Evolutionary conservation across 35 echinoderm and acorn worm genomes (phyloP).

Genomic region (Eucidaris tribuloides): DNA sequence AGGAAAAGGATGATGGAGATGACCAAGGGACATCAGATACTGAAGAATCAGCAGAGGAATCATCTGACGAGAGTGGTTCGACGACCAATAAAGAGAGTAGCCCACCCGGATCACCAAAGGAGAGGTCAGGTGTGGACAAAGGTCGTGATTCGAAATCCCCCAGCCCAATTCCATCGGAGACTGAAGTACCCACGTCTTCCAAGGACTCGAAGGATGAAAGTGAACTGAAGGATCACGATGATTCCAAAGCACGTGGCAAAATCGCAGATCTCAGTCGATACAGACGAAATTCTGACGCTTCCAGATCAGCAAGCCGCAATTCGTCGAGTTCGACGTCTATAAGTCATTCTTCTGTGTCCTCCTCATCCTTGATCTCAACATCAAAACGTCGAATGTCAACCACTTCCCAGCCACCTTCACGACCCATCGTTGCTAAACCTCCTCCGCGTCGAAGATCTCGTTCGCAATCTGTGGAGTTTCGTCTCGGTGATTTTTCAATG

Average conservation of each 20-base stretch:
- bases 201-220: too few species aligned
- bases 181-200: too few species aligned
- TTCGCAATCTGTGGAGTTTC: constrained; percentile 70
- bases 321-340: constrained; percentile 41
- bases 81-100: too few species aligned
- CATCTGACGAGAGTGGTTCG: too few species aligned
- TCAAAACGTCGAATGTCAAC: constrained; percentile 57
- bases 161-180: too few species aligned
- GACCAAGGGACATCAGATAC: too few species aligned
- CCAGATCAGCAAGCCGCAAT: constrained; percentile 27
- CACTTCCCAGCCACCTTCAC: neutral
- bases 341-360: constrained; percentile 14
- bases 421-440: neutral
- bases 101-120: too few species aligned
- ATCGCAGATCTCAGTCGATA: neutral
- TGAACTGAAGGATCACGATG: neutral
- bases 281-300: neutral
- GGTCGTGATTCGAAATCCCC: too few species aligned
- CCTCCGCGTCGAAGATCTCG: constrained; percentile 26
- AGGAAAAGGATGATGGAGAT: too few species aligned
- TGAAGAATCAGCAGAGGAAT: too few species aligned
- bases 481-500: constrained; percentile 85
- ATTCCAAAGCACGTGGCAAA: neutral
- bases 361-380: constrained; percentile 18
- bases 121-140: too few species aligned